Evolutionary conservation across 2,113 vertebrate genomes (phyloP), one percentile per base, ranked within the genome.

Genomic region (Seriola quinqueradiata): DNA sequence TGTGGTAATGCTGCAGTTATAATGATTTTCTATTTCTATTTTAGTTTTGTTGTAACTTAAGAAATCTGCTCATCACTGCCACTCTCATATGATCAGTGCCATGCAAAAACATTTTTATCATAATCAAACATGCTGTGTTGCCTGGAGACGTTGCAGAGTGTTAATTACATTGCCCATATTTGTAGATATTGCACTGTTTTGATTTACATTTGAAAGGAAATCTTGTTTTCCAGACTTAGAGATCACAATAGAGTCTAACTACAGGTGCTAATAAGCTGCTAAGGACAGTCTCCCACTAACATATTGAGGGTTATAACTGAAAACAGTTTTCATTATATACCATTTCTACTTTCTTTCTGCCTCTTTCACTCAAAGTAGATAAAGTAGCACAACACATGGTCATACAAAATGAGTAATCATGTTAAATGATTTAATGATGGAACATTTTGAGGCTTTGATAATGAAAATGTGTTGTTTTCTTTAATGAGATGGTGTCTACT

Each of bases 51-150:
- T 65, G 38, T 17, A 48, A 72, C 42, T 55, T 64, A 21, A 76
- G 32, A 84, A 75, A 84, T 67, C 11, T 77, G 50, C 7, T 65
- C 74, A 59, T 69, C 59, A 50, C 36, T 67, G 34, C 28, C 9
- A 12, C 63, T 9, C 10, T 52, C 52, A 72, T 69, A 16, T n/a
- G 10, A 81, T 78, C 48, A 77, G 32, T 19, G 46, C n/a, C 52
- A 58, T 16, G 58, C 52, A 61, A 44, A 44, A 77, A 70, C 21
- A 77, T 25, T 50, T 65, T 65, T 42, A 48, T 76, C 48, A 34
- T 48, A 65, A 54, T 66, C 40, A 42, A 25, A 44, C 32, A 32
- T 58, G 11, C 25, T 40, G 13, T 32, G 50, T 42, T 46, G 57
- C 71, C 65, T 19, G 21, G n/a, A 70, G 68, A 64, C 19, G 14